Base-by-base conservation (phyloP, 2,113 vertebrate species). In the Tetraodon nigroviridis region DNA sequence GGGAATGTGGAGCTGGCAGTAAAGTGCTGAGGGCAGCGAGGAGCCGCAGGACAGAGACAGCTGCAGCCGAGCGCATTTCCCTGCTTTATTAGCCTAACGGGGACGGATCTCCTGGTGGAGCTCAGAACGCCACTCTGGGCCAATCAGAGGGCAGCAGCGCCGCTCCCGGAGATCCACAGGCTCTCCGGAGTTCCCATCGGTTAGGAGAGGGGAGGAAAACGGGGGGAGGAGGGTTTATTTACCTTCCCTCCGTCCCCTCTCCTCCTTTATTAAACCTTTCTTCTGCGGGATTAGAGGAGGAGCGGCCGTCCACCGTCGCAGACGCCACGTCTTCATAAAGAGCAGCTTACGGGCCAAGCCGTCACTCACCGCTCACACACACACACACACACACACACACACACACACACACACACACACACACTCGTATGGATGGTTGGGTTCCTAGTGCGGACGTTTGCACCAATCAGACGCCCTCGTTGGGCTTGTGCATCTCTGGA, bases 291-390 rank as follows among this genome's bases (percentile, higher is more conserved):
- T 82, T 83, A 82, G 76, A 70, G 41, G 69, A 40, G 71, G 47
- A 81, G 77, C 86, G 71, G 75, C 80, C 73, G 74, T 71, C 61
- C 72, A 40, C 76, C 68, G 68, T 64, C 40, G 57, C 67, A 74
- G 75, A 76, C 55, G n/a, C 8, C 21, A 51, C 73, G 55, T 76
- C 73, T 85, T 83, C 86, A 86, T 87, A 90, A 85, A 88, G 82
- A 83, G 48, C 82, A 58, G 83, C 81, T 88, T 84, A 79, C 53
- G 2, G 42, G 55, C 44, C 48, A 19, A 61, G 52, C 66, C 37
- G 45, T 32, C 50, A 51, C 74, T 73, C 64, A 64, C 54, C 0
- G 14, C 41, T 22, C 27, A 55, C 20, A 48, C 20, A 61, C 58
- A 72, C 69, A 61, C 68, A 58, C 64, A 63, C 48, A 42, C 53